Base-by-base conservation (phyloP, 2,797 vertebrate genomes). In the Neoniphon sammara region DNA sequence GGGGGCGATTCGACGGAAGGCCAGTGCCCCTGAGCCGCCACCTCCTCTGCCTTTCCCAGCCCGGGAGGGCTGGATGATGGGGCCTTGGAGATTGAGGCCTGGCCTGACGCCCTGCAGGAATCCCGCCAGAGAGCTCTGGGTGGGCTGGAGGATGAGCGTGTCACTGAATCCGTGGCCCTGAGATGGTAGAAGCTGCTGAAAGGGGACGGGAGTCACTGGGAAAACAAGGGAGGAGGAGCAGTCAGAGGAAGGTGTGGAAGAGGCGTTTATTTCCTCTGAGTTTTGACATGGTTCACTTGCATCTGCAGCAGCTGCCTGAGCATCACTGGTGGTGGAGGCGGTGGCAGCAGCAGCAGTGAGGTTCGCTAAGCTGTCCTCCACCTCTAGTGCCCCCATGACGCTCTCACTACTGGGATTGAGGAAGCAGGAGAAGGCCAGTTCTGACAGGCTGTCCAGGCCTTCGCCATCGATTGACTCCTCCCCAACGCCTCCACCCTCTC, bases 1-100 rank as follows among this genome's bases (percentile, higher is more conserved):
- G 15, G 97, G 97, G n/a, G 97, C 97, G 0, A 99, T 98, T 66
- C 97, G 98, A 7, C 98, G 96, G 85, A 97, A 98, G n/a, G 94
- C 92, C 0, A 96, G 95, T 1, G 95, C 93, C 59, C 87, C 94
- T 15, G 85, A 65, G 21, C 94, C 83, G 0, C 92, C 84, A 0
- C 92, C 93, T 31, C 91, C 92, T 87, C 95, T 94, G 87, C 91
- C 72, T 70, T 78, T 92, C 12, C 81, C 78, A 0, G 36, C 50
- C 56, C 64, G 78, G 5, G 75, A 88, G 7, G 95, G 86, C 67
- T 95, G 94, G 1, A 95, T 88, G 17, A 95, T 82, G 0, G 96
- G 93, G 42, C 69, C 39, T 10, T 96, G 96, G 64, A 96, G 78
- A 57, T 95, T 93, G 73, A 97, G 88, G 34, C 95, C 63, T 1